These are phyloP conservation scores for Enteromius viviparus DNA, from an alignment of 2,797 vertebrate genomes.

Conservation along the genomic window DNA sequence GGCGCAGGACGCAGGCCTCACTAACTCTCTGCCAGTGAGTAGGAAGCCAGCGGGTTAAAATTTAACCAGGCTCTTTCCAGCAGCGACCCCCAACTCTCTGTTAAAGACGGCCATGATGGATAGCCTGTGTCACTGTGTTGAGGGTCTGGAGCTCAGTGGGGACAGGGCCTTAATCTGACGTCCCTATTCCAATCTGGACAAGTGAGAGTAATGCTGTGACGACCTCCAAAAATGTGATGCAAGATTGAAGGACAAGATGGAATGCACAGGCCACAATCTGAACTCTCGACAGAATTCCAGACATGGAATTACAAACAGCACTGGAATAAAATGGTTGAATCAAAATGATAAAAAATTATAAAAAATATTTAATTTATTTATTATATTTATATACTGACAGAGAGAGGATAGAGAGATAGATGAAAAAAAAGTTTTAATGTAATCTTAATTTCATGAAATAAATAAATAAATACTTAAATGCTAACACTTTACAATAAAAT, in stretches of 20 bases:
- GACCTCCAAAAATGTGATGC: constrained; percentile 61
- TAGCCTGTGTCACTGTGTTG: constrained; percentile 76
- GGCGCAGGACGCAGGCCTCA: constrained; percentile 69
- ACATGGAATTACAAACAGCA: not conserved
- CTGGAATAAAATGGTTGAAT: not conserved
- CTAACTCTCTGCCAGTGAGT: constrained; percentile 78
- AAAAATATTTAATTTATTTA: too few species aligned
- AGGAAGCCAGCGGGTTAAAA: constrained; percentile 90
- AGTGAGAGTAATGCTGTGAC: constrained; percentile 73
- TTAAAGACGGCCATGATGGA: constrained; percentile 76
- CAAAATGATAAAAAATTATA: too few species aligned
- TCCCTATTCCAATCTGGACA: constrained; percentile 73
- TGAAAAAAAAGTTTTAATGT: too few species aligned
- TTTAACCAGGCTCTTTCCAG: constrained; percentile 88
- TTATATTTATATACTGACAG: not conserved
- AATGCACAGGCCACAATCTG: not conserved
- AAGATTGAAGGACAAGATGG: constrained; percentile 21
- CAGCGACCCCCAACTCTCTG: constrained; percentile 84
- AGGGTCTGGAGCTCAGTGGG: constrained; percentile 69
- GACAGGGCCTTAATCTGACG: constrained; percentile 76
- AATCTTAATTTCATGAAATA: too few species aligned
- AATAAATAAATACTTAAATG: too few species aligned
- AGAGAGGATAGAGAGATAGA: not conserved
- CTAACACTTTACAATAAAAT: too few species aligned
- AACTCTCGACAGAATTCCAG: not conserved